Conservation (phyloP, 2,113 vertebrate genomes). For the Harpagus bidentatus region DNA sequence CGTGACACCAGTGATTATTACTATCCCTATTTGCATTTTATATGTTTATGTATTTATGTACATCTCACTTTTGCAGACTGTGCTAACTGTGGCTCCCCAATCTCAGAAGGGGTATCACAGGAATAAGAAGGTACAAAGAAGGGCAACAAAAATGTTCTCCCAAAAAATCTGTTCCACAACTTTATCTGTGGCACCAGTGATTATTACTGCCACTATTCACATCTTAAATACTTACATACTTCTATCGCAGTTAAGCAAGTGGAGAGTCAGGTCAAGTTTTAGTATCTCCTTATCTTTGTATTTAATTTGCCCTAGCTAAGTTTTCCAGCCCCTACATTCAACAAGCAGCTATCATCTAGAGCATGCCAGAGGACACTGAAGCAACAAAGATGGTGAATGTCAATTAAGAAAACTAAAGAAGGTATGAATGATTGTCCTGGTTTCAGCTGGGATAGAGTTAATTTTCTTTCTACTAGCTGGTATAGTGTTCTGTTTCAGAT, state of each 20-base stretch:
- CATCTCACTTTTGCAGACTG: neutral
- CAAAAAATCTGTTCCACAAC: neutral
- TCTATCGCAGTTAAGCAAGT: neutral
- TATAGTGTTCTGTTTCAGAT: too few relatives aligned
- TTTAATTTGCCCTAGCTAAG: neutral
- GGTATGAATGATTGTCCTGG: too few relatives aligned
- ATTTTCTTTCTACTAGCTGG: too few relatives aligned
- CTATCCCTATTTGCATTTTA: neutral
- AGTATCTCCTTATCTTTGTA: neutral
- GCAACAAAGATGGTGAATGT: neutral
- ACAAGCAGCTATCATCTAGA: neutral
- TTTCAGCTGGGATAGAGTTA: too few relatives aligned
- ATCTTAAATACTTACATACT: neutral
- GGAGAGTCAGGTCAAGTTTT: neutral
- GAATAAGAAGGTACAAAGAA: neutral
- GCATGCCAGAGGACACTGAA: neutral
- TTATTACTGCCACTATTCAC: neutral
- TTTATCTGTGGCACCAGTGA: neutral
- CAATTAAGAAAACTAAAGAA: neutral
- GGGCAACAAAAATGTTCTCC: neutral
- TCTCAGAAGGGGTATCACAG: neutral
- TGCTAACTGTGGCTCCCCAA: neutral
- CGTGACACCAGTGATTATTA: neutral
- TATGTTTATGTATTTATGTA: neutral
- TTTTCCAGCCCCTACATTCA: neutral